These are phyloP conservation scores for Shargacucullia verbasci DNA, from an alignment of 2,888 invertebrate genomes.

Conservation along the genomic window DNA sequence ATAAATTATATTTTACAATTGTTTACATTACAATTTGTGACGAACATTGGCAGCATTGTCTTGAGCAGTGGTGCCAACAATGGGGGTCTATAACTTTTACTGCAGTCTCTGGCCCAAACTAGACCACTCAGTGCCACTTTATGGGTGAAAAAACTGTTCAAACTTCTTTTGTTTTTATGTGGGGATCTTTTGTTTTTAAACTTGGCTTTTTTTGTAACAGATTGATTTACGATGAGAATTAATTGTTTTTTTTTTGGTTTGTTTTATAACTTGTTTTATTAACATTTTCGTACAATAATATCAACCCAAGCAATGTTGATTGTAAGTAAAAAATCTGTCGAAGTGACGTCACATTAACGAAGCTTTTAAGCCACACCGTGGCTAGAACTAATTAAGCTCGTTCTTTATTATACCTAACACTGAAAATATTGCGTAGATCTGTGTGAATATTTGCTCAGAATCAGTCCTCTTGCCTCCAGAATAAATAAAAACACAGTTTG, in stretches of 20 bases:
- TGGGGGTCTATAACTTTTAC: conserved; percentile 39
- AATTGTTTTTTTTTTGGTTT: too few relatives aligned
- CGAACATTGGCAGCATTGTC: conserved; percentile 65
- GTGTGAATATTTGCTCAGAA: too few relatives aligned
- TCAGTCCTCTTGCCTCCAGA: too few relatives aligned
- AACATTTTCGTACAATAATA: too few relatives aligned
- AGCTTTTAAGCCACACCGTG: too few relatives aligned
- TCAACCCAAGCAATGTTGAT: too few relatives aligned
- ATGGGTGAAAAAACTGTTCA: conserved; percentile 27
- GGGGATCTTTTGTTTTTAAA: conserved; percentile 21
- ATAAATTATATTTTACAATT: conserved; percentile 82
- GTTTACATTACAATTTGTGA: conserved; percentile 72
- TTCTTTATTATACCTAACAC: too few relatives aligned
- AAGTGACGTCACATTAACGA: too few relatives aligned
- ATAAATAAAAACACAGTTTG: not conserved
- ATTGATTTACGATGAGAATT: conserved; percentile 32
- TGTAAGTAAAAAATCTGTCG: not conserved
- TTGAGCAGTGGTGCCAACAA: conserved; percentile 28
- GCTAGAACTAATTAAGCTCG: too few relatives aligned
- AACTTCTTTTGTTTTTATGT: conserved; percentile 22
- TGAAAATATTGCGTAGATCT: too few relatives aligned
- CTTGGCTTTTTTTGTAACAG: conserved; percentile 11
- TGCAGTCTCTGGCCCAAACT: conserved; percentile 55
- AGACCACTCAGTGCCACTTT: conserved; percentile 71
- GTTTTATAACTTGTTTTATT: conserved; percentile 6